A percentile compares a stretch with the other conserved stretches of the same genome.
These are phyloP conservation scores for Oncorhynchus tshawytscha DNA, from an alignment of 2,113 vertebrate species.

Conservation along the genomic window DNA sequence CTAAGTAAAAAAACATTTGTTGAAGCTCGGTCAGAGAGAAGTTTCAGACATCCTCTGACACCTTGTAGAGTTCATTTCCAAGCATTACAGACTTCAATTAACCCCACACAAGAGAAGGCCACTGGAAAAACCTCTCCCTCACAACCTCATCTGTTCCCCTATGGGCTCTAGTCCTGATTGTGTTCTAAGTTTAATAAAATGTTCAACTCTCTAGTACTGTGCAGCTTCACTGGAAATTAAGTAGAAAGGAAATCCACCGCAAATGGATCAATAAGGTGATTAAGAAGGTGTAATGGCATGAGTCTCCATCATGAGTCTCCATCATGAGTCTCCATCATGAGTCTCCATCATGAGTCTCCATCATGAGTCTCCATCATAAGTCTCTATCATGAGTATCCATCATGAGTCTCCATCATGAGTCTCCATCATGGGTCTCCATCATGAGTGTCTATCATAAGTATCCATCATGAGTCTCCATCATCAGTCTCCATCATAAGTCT, in stretches of 20 bases:
- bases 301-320: background rate
- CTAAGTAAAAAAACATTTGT: background rate
- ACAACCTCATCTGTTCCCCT: background rate
- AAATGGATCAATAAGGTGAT: background rate
- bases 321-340: too few relatives aligned
- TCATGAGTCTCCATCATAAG: too few relatives aligned
- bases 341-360: too few relatives aligned
- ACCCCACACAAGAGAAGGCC: constrained; percentile 3
- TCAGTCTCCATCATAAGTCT: background rate
- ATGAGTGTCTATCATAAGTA: too few relatives aligned
- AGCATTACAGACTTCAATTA: constrained; percentile 21
- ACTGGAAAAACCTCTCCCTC: background rate
- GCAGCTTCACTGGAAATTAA: background rate
- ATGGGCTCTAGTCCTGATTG: background rate
- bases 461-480: too few relatives aligned
- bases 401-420: too few relatives aligned
- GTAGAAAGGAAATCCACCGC: background rate
- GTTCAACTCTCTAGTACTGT: background rate
- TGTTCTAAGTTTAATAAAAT: background rate
- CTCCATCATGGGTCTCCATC: too few relatives aligned
- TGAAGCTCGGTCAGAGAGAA: background rate
- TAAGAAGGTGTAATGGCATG: background rate
- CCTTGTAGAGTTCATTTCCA: constrained; percentile 12
- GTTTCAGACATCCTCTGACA: background rate
- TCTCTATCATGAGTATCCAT: too few relatives aligned